Evolutionary conservation across 2,797 vertebrate species (phyloP).

Genomic region (Centropyge bicolor): DNA sequence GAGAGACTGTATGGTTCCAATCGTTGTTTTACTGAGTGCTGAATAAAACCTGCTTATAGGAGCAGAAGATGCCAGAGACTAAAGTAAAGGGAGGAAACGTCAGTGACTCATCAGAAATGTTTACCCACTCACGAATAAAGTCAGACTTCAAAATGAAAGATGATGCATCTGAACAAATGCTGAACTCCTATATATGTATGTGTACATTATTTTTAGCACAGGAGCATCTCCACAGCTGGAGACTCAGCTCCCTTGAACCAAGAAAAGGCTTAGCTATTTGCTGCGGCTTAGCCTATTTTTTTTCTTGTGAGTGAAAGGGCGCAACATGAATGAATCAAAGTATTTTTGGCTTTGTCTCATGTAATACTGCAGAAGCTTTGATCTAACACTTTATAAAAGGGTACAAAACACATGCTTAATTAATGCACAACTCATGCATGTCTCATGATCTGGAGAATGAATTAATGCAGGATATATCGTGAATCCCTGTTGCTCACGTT

Average conservation of each 20-base stretch:
- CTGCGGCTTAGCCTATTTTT: constrained; percentile 36
- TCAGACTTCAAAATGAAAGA: constrained; percentile 19
- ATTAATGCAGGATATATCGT: not conserved
- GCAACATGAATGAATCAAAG: constrained; percentile 1
- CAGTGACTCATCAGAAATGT: constrained; percentile 39
- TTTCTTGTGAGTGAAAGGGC: constrained; percentile 28
- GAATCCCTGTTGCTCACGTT: not conserved
- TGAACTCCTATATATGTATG: constrained; percentile 19
- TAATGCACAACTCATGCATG: not conserved
- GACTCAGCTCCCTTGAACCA: constrained; percentile 34
- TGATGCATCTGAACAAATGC: constrained; percentile 31
- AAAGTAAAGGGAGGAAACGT: constrained; percentile 1
- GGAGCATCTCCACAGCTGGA: constrained; percentile 16
- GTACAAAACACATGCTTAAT: not conserved
- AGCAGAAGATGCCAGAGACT: not conserved
- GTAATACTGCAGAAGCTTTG: constrained; percentile 7
- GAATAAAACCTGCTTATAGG: constrained; percentile 18
- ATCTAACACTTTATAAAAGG: not conserved
- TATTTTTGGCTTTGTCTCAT: constrained; percentile 11
- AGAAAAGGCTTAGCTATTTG: constrained; percentile 27
- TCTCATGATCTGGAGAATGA: not conserved
- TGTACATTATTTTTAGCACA: constrained; percentile 27
- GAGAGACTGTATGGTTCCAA: not conserved
- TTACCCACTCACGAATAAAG: constrained; percentile 26
- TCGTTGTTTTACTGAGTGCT: constrained; percentile 15